Base-by-base conservation (phyloP, 2,797 vertebrate species). In the Crocidura indochinensis region DNA sequence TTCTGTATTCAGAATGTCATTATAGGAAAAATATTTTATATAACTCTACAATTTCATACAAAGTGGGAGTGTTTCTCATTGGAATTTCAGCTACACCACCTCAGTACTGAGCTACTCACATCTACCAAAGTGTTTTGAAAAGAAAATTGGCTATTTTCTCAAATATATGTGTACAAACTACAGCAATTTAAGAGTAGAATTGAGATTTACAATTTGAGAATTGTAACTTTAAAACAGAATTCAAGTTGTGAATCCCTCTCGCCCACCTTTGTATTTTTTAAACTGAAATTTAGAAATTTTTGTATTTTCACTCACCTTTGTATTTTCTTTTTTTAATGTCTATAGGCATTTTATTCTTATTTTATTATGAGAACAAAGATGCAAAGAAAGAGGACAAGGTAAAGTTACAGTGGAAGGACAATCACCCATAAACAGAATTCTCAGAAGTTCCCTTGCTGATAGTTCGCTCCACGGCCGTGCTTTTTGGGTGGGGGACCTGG, bases 81-180 rank as follows among this genome's bases (percentile, higher is more conserved):
- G 90, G 76, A 93, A 90, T 90, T 91, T 76, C 88, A 92, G 87
- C 90, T 86, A 75, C 60, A 29, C 29, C 2, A 17, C 86, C 82
- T 93, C 86, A 91, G 76, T 92, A 92, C 83, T n/a, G 74, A 92
- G 80, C 90, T 76, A 62, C 71, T 91, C 80, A 78, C 84, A 90
- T 79, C 83, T n/a, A 69, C 86, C 91, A n/a, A 31, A 62, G 86
- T 68, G 83, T 92, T 80, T 62, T 92, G 92, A 95, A 92, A 95
- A 91, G 91, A 93, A 95, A 90, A 84, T 85, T 92, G 91, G 91
- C 88, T 91, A 91, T 92, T 96, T 92, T 77, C 94, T 91, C 86
- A 80, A 92, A 84, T 49, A 78, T 14, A 76, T 84, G 19, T 84
- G 20, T 60, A 84, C 38, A 90, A 93, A 92, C 68, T 69, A 62